Evolutionary conservation across 2,797 vertebrate species (phyloP).

Genomic region (Fistularia tabacaria): DNA sequence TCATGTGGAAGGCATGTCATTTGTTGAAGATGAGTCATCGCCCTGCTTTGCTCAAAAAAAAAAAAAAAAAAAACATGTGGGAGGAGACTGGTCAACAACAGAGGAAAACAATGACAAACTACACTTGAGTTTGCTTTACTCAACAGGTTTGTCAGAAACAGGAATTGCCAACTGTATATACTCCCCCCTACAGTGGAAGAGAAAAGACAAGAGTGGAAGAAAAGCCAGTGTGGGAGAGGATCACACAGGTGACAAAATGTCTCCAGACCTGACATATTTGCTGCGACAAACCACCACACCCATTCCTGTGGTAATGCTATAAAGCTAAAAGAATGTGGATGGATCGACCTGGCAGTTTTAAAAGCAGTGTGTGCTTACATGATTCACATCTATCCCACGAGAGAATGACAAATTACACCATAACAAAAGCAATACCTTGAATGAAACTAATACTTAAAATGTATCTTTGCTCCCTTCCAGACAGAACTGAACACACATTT

Average conservation of each 20-base stretch:
- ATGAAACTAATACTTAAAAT: neutral
- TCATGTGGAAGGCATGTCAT: neutral
- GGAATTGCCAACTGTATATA: constrained; percentile 1
- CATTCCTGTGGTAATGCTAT: constrained; percentile 7
- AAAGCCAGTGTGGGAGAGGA: neutral
- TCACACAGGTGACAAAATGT: neutral
- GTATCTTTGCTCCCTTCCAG: too few relatives aligned
- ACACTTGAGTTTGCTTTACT: constrained; percentile 3
- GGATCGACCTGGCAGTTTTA: constrained; percentile 13
- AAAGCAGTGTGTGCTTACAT: neutral
- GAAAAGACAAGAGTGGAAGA: constrained; percentile 7
- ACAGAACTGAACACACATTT: too few relatives aligned
- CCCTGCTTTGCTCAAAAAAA: constrained; percentile 4
- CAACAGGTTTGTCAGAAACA: constrained; percentile 32
- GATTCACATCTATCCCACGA: neutral
- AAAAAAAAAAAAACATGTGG: constrained; percentile 4
- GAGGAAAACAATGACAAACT: constrained; percentile 1
- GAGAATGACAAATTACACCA: constrained; percentile 2
- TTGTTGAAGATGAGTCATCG: constrained; percentile 1
- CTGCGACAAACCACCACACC: constrained; percentile 45
- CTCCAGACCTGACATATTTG: constrained; percentile 25
- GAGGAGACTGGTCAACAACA: constrained; percentile 2
- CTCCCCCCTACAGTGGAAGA: constrained; percentile 18
- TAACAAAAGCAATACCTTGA: neutral
- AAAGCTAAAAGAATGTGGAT: constrained; percentile 49